These are phyloP conservation scores for Dicentrarchus labrax DNA, from an alignment of 2,113 vertebrate genomes.

Conservation along the genomic window DNA sequence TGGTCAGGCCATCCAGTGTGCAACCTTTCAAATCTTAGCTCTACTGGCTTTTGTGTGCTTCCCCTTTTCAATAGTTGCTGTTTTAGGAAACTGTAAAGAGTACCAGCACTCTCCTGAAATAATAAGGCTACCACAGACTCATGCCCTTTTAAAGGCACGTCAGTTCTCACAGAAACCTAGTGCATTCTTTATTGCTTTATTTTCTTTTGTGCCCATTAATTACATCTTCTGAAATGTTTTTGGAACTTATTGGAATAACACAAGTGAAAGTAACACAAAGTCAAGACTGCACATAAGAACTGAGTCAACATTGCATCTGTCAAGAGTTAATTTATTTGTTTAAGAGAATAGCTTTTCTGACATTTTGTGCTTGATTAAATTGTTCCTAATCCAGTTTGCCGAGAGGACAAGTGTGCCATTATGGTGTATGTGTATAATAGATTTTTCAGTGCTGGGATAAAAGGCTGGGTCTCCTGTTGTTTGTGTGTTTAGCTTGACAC, in stretches of 20 bases:
- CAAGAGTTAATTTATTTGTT: conserved; percentile 30
- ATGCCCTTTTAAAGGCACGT: conserved; percentile 69
- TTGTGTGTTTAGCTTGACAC: neutral
- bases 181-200: conserved; percentile 3
- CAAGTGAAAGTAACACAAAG: neutral
- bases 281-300: neutral
- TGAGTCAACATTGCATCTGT: conserved; percentile 28
- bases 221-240: conserved; percentile 3
- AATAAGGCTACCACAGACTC: conserved; percentile 45
- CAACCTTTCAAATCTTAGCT: conserved; percentile 62
- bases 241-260: neutral
- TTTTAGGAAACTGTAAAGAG: conserved; percentile 75
- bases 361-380: conserved; percentile 42
- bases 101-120: conserved; percentile 59
- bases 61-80: conserved; percentile 61
- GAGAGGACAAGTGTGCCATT: conserved; percentile 36
- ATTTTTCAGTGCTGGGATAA: neutral
- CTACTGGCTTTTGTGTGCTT: conserved; percentile 59
- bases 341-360: conserved; percentile 5
- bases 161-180: neutral
- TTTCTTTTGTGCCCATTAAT: conserved; percentile 13
- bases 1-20: conserved; percentile 51
- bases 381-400: conserved; percentile 46
- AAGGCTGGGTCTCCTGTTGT: conserved; percentile 8
- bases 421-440: conserved; percentile 3